Evolutionary conservation across 2,113 vertebrate species (phyloP).

Genomic region (Calypte anna): DNA sequence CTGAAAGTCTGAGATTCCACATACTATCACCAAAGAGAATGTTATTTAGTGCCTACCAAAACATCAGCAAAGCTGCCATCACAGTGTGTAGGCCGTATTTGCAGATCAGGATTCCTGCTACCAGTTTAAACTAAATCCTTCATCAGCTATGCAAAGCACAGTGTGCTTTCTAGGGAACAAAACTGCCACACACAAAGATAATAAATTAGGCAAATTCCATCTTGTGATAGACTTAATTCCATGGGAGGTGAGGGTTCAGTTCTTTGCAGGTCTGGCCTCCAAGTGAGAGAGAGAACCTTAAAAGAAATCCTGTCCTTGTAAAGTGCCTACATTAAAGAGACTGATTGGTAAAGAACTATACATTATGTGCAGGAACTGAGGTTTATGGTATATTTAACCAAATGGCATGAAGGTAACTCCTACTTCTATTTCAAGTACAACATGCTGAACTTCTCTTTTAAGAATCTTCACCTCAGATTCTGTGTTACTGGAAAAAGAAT

Average conservation of each 20-base stretch:
- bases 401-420: neutral
- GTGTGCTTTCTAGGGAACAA: neutral
- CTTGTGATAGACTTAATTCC: neutral
- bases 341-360: neutral
- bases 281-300: neutral
- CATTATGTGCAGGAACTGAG: neutral
- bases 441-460: neutral
- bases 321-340: neutral
- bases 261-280: neutral
- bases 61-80: neutral
- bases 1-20: neutral
- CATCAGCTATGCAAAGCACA: neutral
- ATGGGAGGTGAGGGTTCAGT: neutral
- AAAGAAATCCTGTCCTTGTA: neutral
- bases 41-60: neutral
- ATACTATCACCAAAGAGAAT: neutral
- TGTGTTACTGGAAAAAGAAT: neutral
- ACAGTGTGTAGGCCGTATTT: neutral
- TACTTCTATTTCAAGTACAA: neutral
- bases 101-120: neutral
- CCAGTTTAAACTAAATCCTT: neutral
- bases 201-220: neutral
- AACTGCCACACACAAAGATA: neutral
- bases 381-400: neutral
- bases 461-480: neutral